Evolutionary conservation across 2,797 vertebrate species (phyloP).

Genomic region (Alauda arvensis): DNA sequence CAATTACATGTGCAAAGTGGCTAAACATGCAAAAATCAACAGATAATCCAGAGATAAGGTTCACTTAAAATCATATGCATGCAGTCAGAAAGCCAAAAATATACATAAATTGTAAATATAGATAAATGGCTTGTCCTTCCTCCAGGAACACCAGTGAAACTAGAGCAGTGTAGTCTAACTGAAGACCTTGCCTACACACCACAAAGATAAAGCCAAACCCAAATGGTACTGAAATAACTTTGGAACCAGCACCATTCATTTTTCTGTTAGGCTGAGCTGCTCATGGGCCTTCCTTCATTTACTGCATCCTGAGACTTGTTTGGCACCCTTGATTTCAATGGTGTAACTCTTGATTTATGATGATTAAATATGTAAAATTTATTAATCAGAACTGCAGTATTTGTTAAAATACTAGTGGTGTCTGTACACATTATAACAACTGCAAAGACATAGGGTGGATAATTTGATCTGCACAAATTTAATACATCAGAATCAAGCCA

Average conservation of each 20-base stretch:
- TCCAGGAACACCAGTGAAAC: not conserved
- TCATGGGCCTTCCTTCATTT: not conserved
- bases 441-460: not conserved
- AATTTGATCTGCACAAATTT: not conserved
- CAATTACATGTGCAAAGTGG: not conserved
- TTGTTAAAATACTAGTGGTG: not conserved
- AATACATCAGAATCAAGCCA: not conserved
- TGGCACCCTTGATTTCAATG: not conserved
- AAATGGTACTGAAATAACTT: not conserved
- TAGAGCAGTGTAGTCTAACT: not conserved
- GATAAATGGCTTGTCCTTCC: not conserved
- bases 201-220: not conserved
- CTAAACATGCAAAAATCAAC: not conserved
- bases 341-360: not conserved
- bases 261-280: not conserved
- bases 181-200: not conserved
- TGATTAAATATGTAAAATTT: not conserved
- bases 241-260: not conserved
- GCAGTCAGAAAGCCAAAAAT: not conserved
- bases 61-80: not conserved
- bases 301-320: not conserved
- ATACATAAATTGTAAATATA: not conserved
- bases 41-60: not conserved
- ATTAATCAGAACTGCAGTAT: not conserved
- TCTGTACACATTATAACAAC: not conserved